phyloP scores from a whole-genome alignment of 2,797 vertebrate genomes.

The Bryconaethiops microstoma region DNA sequence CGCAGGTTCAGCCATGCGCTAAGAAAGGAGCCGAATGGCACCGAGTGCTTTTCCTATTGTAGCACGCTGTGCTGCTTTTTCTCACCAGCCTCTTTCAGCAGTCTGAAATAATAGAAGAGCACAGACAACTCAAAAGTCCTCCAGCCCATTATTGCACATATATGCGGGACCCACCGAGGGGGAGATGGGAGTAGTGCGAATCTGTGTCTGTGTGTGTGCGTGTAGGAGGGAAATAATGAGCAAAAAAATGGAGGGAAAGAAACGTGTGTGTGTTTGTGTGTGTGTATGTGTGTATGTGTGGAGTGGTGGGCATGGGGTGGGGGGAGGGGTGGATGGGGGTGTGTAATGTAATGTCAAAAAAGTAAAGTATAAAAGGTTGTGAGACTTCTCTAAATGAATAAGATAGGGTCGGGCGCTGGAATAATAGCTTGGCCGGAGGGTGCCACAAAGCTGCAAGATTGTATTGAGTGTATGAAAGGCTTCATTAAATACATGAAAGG shows the following conservation, averaged over 20 bases:
- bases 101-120: slow-evolving; percentile 52
- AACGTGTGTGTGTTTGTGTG: background rate
- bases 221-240: background rate
- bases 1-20: slow-evolving; percentile 42
- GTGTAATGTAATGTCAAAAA: slow-evolving; percentile 6
- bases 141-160: slow-evolving; percentile 44
- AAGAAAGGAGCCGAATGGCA: slow-evolving; percentile 38
- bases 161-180: slow-evolving; percentile 16
- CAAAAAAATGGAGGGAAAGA: slow-evolving; percentile 11
- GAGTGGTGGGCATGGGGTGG: background rate
- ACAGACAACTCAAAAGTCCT: slow-evolving; percentile 24
- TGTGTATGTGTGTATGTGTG: background rate
- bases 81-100: slow-evolving; percentile 47
- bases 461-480: slow-evolving; percentile 46
- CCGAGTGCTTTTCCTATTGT: slow-evolving; percentile 44
- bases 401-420: slow-evolving; percentile 23
- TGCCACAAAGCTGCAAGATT: slow-evolving; percentile 47
- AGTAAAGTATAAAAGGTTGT: slow-evolving; percentile 42
- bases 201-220: background rate
- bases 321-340: background rate
- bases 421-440: slow-evolving; percentile 44
- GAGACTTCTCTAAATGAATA: slow-evolving; percentile 47
- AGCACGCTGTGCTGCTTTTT: slow-evolving; percentile 37
- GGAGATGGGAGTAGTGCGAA: background rate
- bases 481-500: slow-evolving; percentile 57